Conservation (phyloP, 2,113 vertebrate species). For the Rhinolophus sinicus region DNA sequence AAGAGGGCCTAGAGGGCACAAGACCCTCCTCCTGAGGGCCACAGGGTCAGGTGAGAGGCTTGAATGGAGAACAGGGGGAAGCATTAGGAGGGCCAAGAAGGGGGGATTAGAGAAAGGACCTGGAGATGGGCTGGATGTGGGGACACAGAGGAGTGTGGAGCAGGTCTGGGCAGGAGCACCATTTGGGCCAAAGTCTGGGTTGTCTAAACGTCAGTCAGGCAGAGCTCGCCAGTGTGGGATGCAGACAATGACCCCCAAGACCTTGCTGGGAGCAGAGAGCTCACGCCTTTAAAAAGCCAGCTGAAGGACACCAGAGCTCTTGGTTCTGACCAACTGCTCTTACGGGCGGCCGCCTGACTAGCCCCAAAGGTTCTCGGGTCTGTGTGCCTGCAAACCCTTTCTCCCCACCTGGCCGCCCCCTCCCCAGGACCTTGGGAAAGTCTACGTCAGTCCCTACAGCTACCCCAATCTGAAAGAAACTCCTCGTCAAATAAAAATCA, state of each 20-base stretch:
- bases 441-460: background rate
- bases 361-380: background rate
- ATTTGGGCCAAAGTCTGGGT: no score
- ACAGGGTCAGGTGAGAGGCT: background rate
- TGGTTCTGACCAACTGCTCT: background rate
- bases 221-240: background rate
- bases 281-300: background rate
- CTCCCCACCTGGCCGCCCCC: background rate
- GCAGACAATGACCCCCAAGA: background rate
- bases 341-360: accelerated
- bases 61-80: background rate
- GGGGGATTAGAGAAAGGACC: background rate
- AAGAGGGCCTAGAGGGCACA: background rate
- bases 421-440: background rate
- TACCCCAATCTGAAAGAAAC: background rate
- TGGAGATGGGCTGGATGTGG: background rate
- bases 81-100: accelerated
- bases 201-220: background rate
- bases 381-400: background rate
- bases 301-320: background rate
- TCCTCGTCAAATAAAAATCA: background rate
- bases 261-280: background rate
- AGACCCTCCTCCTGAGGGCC: background rate
- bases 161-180: background rate
- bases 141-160: background rate